Conservation (phyloP, 1,140 invertebrate genomes). For the Halotydeus destructor region DNA sequence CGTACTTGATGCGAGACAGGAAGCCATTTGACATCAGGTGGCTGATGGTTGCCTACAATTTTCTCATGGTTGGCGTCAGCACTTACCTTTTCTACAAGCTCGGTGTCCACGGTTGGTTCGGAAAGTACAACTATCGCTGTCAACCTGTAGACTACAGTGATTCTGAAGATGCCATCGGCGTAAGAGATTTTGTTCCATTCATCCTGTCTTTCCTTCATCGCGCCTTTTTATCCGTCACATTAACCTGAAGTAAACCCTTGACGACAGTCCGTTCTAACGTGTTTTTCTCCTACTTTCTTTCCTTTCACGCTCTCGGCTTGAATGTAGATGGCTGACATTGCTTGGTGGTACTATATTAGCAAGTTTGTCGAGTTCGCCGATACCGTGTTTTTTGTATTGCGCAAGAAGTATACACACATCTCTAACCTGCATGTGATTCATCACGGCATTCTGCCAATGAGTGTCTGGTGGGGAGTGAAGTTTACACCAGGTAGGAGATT, state of each 20-base stretch:
- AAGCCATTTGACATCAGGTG: slow-evolving; percentile 57
- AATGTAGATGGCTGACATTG: slow-evolving; percentile 34
- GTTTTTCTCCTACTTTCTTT: too few relatives aligned
- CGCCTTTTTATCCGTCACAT: too few relatives aligned
- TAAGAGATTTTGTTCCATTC: too few relatives aligned
- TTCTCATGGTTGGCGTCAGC: slow-evolving; percentile 19
- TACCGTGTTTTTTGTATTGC: slow-evolving; percentile 15
- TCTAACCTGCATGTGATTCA: slow-evolving; percentile 84
- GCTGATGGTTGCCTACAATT: slow-evolving; percentile 58
- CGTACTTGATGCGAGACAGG: slow-evolving; percentile 61
- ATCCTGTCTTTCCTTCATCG: too few relatives aligned
- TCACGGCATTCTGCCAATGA: slow-evolving; percentile 84
- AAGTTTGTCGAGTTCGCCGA: slow-evolving; percentile 24
- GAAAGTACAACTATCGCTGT: slow-evolving; percentile 18
- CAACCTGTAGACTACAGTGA: slow-evolving; percentile 20
- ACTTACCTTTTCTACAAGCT: slow-evolving; percentile 14
- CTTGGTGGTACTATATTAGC: slow-evolving; percentile 33
- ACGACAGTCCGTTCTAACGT: too few relatives aligned
- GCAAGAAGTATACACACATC: slow-evolving; percentile 60
- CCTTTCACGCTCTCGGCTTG: too few relatives aligned
- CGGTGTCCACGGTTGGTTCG: slow-evolving; percentile 18
- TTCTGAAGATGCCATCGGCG: slow-evolving; percentile 17
- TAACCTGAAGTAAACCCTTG: too few relatives aligned
- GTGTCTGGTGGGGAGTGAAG: slow-evolving; percentile 83
- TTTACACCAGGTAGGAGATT: slow-evolving; percentile 34